A percentile compares a stretch with the other conserved stretches of the same genome.
Conservation (phyloP, 2,797 vertebrate species). For the Gorsachius magnificus region DNA sequence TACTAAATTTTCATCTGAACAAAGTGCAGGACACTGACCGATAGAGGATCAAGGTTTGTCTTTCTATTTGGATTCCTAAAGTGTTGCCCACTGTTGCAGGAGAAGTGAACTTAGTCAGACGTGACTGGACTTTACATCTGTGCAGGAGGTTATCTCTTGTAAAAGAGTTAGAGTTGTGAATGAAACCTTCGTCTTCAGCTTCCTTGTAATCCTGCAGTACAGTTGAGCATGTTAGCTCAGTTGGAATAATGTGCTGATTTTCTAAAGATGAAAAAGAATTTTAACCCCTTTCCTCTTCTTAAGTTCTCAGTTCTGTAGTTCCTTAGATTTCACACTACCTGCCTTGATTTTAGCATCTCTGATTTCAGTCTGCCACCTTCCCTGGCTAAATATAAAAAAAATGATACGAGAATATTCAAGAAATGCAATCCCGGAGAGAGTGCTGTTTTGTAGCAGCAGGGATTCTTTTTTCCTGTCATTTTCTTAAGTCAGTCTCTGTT, state of each 20-base stretch:
- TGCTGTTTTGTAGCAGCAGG: conserved; percentile 70
- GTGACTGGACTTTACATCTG: conserved; percentile 66
- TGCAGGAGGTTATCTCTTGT: conserved; percentile 68
- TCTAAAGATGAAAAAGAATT: conserved; percentile 75
- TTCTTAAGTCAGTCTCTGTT: conserved; percentile 73
- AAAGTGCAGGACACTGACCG: not conserved
- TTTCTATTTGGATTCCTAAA: conserved; percentile 10
- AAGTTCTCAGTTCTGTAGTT: conserved; percentile 68
- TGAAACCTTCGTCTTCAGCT: conserved; percentile 84
- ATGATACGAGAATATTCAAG: conserved; percentile 74
- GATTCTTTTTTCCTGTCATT: conserved; percentile 69
- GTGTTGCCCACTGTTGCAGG: conserved; percentile 60
- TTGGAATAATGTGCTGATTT: conserved; percentile 81
- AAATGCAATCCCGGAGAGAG: conserved; percentile 74
- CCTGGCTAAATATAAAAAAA: conserved; percentile 68
- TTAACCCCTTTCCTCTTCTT: conserved; percentile 71
- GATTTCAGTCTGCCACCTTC: conserved; percentile 71
- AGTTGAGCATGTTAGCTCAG: conserved; percentile 74
- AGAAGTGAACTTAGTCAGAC: conserved; percentile 67
- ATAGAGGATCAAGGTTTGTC: not conserved
- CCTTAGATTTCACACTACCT: conserved; percentile 76
- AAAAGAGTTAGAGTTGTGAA: conserved; percentile 84
- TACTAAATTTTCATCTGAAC: conserved; percentile 48
- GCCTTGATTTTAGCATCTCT: conserved; percentile 67
- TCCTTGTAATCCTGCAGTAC: conserved; percentile 77